A percentile compares a stretch with the other conserved stretches of the same genome.
Evolutionary conservation across 2,888 invertebrate species (phyloP).

Genomic region (Melieria crassipennis): DNA sequence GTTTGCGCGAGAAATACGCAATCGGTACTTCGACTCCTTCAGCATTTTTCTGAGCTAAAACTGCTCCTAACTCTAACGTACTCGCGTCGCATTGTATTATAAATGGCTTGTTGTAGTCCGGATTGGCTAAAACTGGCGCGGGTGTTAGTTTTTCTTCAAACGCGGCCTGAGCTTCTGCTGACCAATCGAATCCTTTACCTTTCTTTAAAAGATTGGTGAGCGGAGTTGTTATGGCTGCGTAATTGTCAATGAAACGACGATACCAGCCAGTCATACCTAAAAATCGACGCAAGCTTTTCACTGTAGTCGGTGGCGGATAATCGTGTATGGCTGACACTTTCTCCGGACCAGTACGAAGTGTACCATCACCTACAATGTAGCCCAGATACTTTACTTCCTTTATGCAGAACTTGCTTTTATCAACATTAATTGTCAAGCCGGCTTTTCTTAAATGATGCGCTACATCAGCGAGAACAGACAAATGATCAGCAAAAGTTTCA

Average conservation of each 20-base stretch:
- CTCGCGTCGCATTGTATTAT: slow-evolving; percentile 7
- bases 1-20: slow-evolving; percentile 21
- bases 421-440: slow-evolving; percentile 18
- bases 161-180: neutral
- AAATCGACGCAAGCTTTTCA: neutral
- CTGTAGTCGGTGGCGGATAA: slow-evolving; percentile 7
- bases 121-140: slow-evolving; percentile 3
- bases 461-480: neutral
- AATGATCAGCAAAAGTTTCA: neutral
- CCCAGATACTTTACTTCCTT: slow-evolving; percentile 20
- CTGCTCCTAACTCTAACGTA: slow-evolving; percentile 7
- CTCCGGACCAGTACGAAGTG: slow-evolving; percentile 20
- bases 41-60: slow-evolving; percentile 1
- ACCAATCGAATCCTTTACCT: neutral
- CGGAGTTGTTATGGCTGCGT: slow-evolving; percentile 9
- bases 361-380: slow-evolving; percentile 24
- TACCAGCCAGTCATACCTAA: slow-evolving; percentile 27
- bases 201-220: slow-evolving; percentile 22
- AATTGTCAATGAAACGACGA: neutral
- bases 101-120: slow-evolving; percentile 3
- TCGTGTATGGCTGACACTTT: neutral
- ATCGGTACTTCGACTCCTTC: slow-evolving; percentile 4
- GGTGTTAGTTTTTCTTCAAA: neutral
- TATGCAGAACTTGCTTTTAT: slow-evolving; percentile 11
- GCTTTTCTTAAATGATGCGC: slow-evolving; percentile 12